Evolutionary conservation across 2,888 invertebrate species (phyloP).

Genomic region (Latrodectus hesperus): DNA sequence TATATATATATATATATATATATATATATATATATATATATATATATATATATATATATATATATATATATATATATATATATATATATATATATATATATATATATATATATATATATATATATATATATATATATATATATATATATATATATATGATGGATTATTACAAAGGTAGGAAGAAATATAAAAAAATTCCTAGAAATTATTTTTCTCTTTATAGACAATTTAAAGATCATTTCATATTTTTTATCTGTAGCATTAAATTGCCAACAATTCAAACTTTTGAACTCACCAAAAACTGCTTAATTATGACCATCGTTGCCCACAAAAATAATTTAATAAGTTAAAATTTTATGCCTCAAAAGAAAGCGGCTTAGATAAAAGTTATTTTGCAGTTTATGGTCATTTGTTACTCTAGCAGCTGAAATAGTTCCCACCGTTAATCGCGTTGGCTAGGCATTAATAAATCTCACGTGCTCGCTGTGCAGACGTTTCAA

Average conservation of each 20-base stretch:
- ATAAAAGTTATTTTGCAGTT: conserved; percentile 41
- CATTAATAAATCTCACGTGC: conserved; percentile 49
- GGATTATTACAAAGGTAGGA: background rate
- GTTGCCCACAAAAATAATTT: conserved; percentile 25
- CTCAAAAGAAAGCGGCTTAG: conserved; percentile 16
- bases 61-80: too few species aligned
- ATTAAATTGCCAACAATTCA: background rate
- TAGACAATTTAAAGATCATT: background rate
- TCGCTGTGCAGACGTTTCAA: conserved; percentile 5
- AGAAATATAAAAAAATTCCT: background rate
- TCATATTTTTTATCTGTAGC: background rate
- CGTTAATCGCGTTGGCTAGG: conserved; percentile 25
- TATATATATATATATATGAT: too few species aligned
- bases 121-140: too few species aligned
- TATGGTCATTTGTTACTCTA: conserved; percentile 33
- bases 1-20: too few species aligned
- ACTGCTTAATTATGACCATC: background rate
- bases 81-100: too few species aligned
- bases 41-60: too few species aligned
- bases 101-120: too few species aligned
- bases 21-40: too few species aligned
- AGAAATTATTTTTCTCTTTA: background rate
- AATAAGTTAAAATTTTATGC: conserved; percentile 46
- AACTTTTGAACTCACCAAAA: background rate
- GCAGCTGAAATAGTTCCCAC: conserved; percentile 52